Evolutionary conservation across 2,888 invertebrate genomes (phyloP).

Genomic region (Melinopterus prodromus): DNA sequence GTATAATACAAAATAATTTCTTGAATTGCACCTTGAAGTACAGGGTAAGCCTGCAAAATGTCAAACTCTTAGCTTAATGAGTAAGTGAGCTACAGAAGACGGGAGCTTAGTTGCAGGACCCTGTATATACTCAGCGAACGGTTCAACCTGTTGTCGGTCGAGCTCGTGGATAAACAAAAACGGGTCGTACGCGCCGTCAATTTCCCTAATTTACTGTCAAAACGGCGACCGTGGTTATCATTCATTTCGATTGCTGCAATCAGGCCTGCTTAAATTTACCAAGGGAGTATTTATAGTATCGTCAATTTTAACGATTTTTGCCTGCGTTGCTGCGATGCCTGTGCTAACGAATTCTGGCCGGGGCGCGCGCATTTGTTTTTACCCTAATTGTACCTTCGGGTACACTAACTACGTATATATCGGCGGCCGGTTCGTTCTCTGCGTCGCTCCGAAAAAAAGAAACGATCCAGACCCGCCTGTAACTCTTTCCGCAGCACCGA

Average conservation of each 20-base stretch:
- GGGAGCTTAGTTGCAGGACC: no score
- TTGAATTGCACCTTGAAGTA: no score
- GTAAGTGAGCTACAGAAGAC: no score
- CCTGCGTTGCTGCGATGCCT: background rate
- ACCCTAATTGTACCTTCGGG: constrained; percentile 4
- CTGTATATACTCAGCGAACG: background rate
- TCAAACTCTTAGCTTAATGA: no score
- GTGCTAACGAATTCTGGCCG: background rate
- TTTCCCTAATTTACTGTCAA: constrained; percentile 5
- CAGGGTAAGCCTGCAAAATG: no score
- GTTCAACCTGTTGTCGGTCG: background rate
- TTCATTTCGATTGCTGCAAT: background rate
- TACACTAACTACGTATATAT: background rate
- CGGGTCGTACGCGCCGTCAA: constrained; percentile 11
- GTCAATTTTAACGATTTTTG: constrained; percentile 5
- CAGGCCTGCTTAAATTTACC: background rate
- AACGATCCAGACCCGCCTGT: constrained; percentile 34
- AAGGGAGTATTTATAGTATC: background rate
- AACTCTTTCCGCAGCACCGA: constrained; percentile 49
- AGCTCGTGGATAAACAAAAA: background rate
- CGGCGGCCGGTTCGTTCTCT: background rate
- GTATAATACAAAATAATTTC: no score
- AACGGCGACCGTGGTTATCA: background rate
- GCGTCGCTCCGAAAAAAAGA: background rate
- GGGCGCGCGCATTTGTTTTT: constrained; percentile 5